These are phyloP conservation scores for Pseudomyrmex cubaensis DNA, from an alignment of 1,140 invertebrate species.

Conservation along the genomic window DNA sequence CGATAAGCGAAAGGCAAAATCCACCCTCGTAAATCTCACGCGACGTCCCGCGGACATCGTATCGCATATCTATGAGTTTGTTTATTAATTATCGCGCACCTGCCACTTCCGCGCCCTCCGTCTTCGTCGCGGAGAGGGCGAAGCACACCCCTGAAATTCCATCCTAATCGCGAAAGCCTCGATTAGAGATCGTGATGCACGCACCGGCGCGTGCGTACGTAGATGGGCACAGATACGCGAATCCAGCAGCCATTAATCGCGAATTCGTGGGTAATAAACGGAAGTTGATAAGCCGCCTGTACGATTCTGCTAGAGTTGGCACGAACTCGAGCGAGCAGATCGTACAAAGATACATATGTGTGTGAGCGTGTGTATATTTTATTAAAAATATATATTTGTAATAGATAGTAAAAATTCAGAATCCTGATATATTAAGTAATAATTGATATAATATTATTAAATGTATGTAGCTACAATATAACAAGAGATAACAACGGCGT, in stretches of 20 bases:
- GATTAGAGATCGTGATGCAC: slow-evolving; percentile 58
- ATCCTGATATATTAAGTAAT: neutral
- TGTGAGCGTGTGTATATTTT: no score
- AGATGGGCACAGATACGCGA: slow-evolving; percentile 27
- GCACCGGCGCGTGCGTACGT: slow-evolving; percentile 37
- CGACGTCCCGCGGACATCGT: slow-evolving; percentile 65
- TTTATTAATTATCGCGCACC: slow-evolving; percentile 79
- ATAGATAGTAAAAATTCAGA: neutral
- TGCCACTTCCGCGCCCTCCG: neutral
- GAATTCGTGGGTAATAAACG: slow-evolving; percentile 34
- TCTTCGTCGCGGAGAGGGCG: neutral
- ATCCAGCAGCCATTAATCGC: slow-evolving; percentile 35
- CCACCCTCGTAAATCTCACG: slow-evolving; percentile 76
- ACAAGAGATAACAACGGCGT: slow-evolving; percentile 2
- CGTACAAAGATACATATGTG: neutral
- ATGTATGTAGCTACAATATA: neutral
- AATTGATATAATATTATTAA: neutral
- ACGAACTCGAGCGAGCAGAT: neutral
- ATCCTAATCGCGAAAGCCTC: slow-evolving; percentile 62
- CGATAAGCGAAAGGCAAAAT: slow-evolving; percentile 68
- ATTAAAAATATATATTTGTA: neutral
- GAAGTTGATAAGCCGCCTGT: slow-evolving; percentile 35
- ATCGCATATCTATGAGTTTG: slow-evolving; percentile 78
- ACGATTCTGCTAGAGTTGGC: slow-evolving; percentile 6
- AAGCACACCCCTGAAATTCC: slow-evolving; percentile 55